Percentiles rank a stretch among this genome's conserved stretches.
These are phyloP conservation scores for Cerastis leucographa DNA, from an alignment of 2,888 invertebrate species.

Conservation along the genomic window DNA sequence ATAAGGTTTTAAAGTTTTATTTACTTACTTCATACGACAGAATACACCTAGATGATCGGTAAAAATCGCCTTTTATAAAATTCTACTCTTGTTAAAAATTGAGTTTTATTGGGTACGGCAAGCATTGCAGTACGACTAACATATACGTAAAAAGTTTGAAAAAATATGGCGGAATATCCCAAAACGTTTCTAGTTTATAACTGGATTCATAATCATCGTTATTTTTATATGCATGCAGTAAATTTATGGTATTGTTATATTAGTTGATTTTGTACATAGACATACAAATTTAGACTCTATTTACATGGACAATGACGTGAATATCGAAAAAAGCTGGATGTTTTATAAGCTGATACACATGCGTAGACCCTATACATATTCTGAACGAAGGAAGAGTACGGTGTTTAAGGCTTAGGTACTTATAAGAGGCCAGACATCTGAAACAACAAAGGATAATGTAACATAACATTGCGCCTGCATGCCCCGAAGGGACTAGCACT, in stretches of 20 bases:
- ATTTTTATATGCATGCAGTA: background rate
- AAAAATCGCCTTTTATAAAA: background rate
- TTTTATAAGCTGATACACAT: slow-evolving; percentile 38
- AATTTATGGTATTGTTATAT: slow-evolving; percentile 2
- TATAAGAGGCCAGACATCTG: slow-evolving; percentile 22
- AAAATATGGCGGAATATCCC: background rate
- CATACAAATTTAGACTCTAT: background rate
- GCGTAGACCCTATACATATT: slow-evolving; percentile 30
- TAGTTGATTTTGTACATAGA: background rate
- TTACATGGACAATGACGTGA: background rate
- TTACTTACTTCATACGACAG: background rate
- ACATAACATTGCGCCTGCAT: background rate
- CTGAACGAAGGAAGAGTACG: background rate
- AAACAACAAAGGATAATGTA: slow-evolving; percentile 42
- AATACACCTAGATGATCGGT: background rate
- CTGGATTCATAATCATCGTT: background rate
- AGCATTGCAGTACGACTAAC: slow-evolving; percentile 1
- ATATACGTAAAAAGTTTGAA: slow-evolving; percentile 20
- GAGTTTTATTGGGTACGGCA: slow-evolving; percentile 3
- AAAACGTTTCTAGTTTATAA: slow-evolving; percentile 15
- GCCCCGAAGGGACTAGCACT: no score
- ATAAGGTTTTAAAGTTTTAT: background rate
- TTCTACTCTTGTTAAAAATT: slow-evolving; percentile 7
- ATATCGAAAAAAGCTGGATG: slow-evolving; percentile 10
- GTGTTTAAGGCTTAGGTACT: slow-evolving; percentile 18